A percentile compares a stretch with the other conserved stretches of the same genome.
These are phyloP conservation scores for Molanna angustata DNA, from an alignment of 2,888 invertebrate genomes.

Conservation along the genomic window DNA sequence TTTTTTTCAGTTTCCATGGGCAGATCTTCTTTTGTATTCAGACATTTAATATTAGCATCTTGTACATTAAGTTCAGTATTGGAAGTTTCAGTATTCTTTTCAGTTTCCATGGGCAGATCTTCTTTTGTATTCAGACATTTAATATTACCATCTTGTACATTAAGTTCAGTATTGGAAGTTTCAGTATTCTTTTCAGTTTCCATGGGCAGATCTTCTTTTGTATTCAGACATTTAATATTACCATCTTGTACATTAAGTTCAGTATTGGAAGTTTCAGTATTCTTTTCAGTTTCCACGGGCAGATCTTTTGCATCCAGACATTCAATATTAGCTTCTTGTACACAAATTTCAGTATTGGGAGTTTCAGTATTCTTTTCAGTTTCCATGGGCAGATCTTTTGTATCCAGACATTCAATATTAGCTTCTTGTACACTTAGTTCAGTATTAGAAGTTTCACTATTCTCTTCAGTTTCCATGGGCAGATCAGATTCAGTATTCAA, in stretches of 20 bases:
- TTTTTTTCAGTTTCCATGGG: slow-evolving; percentile 4
- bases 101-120: background rate
- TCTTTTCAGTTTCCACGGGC: background rate
- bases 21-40: background rate
- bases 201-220: background rate
- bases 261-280: background rate
- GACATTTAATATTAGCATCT: background rate
- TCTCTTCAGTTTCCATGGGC: too few species aligned
- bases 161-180: background rate
- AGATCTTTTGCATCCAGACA: background rate
- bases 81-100: background rate
- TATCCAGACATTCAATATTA: too few species aligned
- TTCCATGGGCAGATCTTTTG: too few species aligned
- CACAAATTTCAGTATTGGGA: too few species aligned
- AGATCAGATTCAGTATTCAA: too few species aligned
- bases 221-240: background rate
- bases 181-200: background rate
- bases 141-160: background rate
- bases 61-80: background rate
- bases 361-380: too few species aligned
- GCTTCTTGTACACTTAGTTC: too few species aligned
- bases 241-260: background rate
- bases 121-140: background rate
- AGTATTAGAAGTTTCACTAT: too few species aligned
- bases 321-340: too few species aligned